Percentiles rank a stretch among this genome's conserved stretches.
These are phyloP conservation scores for Bhutanitis thaidina DNA, from an alignment of 2,888 invertebrate species.

Conservation along the genomic window DNA sequence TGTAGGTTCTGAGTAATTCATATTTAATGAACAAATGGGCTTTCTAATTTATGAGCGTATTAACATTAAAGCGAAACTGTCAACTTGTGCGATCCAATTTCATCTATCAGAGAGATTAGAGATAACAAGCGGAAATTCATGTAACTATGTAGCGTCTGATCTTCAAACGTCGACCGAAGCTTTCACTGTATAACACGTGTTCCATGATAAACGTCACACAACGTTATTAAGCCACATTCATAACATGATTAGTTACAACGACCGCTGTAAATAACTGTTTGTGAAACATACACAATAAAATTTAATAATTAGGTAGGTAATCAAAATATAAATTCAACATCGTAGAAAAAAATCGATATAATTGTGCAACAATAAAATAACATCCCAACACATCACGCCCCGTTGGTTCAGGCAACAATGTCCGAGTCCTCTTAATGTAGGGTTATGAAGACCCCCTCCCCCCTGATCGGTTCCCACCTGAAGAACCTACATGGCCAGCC, in stretches of 20 bases:
- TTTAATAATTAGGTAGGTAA: no score
- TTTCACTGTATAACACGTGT: slow-evolving; percentile 9
- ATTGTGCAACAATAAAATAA: no score
- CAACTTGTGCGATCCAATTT: slow-evolving; percentile 10
- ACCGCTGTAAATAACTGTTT: no score
- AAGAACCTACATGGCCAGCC: no score
- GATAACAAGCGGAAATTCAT: slow-evolving; percentile 13
- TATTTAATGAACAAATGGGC: slow-evolving; percentile 22
- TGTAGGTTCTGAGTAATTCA: slow-evolving; percentile 18
- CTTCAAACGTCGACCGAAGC: slow-evolving; percentile 15
- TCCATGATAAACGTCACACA: slow-evolving; percentile 15
- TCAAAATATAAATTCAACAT: no score
- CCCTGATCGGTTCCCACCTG: no score
- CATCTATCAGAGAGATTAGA: slow-evolving; percentile 17
- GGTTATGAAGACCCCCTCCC: no score
- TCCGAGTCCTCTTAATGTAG: no score
- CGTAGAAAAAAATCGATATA: no score
- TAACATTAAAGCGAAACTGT: slow-evolving; percentile 7
- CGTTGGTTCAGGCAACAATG: no score
- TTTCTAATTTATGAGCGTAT: slow-evolving; percentile 6
- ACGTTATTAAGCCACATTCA: slow-evolving; percentile 12
- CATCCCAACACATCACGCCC: no score
- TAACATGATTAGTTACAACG: slow-evolving; percentile 15
- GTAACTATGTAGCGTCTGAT: slow-evolving; percentile 14
- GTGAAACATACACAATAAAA: no score